Base-by-base conservation (phyloP, 2,113 vertebrate species). In the Thymallus thymallus region DNA sequence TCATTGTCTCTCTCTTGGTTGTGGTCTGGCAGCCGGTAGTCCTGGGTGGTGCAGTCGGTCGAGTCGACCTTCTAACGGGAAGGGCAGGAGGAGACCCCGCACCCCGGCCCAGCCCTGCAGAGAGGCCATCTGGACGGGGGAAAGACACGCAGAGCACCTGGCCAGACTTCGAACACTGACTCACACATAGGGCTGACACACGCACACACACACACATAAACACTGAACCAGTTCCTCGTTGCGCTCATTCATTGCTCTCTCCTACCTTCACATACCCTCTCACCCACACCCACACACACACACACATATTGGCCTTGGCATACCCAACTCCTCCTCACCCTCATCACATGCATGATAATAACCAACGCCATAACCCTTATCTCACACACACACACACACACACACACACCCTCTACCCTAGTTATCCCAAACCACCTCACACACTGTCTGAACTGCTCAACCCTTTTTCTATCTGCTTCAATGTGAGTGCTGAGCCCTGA, bases 141-240 rank as follows among this genome's bases (percentile, higher is more conserved):
- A 91, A 91, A 91, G 85, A 89, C 90, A 91, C 66, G 86, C 90
- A 83, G 89, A 80, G 90, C 80, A 89, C 87, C 88, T 91, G 90
- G 85, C 89, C 84, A 88, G 84, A 89, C 88, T 87, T 85, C 85
- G 82, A 88, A 73, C 84, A 78, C 85, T 84, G 84, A 87, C 86
- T 4, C 16, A 63, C 70, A 72, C 32, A 63, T 24, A 69, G 51
- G n/a, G n/a, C n/a, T n/a, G n/a, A 76, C 76, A 67, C 72, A 6
- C 29, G 82, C 80, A 74, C 76, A 80, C 68, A 35, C 32, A 32
- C 66, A 29, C n/a, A 1, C 56, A 48, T 16, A 69, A 48, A 76
- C 76, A 68, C 73, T 4, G 24, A 84, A 77, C 73, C 79, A 81
- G 35, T 41, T 7, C 35, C 68, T 18, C 16, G 16, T 51, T 22